Evolutionary conservation across 35 echinoderm and acorn worm genomes (phyloP).

Genomic region (Ophiothrix spiculata): DNA sequence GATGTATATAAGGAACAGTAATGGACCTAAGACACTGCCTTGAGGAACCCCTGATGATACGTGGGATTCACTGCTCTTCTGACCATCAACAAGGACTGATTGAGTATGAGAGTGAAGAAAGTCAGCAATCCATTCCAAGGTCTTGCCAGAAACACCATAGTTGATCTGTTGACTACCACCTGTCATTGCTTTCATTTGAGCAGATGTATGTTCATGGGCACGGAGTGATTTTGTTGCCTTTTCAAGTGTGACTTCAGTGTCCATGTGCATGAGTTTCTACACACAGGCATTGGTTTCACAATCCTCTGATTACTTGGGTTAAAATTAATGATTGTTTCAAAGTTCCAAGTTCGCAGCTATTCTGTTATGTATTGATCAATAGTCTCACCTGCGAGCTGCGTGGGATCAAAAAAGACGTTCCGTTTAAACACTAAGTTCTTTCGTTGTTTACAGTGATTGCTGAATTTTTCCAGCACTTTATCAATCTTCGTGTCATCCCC

Average conservation of each 20-base stretch:
- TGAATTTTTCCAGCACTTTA: slow-evolving; percentile 44
- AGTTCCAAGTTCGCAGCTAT: slow-evolving; percentile 55
- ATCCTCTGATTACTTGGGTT: slow-evolving; percentile 45
- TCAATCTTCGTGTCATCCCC: slow-evolving; percentile 37
- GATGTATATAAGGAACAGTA: no score
- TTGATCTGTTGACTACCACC: neutral
- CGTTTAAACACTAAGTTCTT: slow-evolving; percentile 61
- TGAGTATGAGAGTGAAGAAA: no score
- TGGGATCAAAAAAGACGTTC: slow-evolving; percentile 57
- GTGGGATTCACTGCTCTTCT: no score
- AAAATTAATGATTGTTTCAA: slow-evolving; percentile 38
- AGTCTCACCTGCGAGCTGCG: slow-evolving; percentile 48
- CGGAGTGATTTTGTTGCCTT: slow-evolving; percentile 18
- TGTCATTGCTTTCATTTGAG: neutral
- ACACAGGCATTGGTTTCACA: slow-evolving; percentile 19
- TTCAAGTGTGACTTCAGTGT: slow-evolving; percentile 23
- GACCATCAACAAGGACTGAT: no score
- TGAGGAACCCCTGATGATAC: no score
- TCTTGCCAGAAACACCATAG: no score
- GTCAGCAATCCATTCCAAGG: no score
- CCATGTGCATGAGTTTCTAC: slow-evolving; percentile 29
- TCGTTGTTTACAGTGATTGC: slow-evolving; percentile 38
- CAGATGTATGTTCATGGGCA: neutral
- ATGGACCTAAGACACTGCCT: no score
- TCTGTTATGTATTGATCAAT: slow-evolving; percentile 46